Base-by-base conservation (phyloP, 2,888 invertebrate genomes). In the Magallana nippona region DNA sequence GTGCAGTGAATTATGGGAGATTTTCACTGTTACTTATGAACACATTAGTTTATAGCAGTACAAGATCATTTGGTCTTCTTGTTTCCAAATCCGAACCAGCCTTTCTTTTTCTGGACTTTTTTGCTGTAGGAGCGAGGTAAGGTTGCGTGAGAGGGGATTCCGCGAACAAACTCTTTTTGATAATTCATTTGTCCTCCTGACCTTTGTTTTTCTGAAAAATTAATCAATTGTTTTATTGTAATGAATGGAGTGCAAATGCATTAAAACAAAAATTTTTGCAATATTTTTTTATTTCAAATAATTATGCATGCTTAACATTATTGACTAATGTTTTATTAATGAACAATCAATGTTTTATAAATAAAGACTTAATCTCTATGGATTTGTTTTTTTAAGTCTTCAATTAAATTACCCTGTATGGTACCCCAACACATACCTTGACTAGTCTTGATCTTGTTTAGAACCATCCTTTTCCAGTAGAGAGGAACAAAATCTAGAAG, bases 401-500 rank as follows among this genome's bases (percentile, higher is more conserved):
- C 5, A 44, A 44, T 44, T 8, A 44, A 44, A 44, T 44, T 44
- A 27, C 71, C 71, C 71, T 71, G 27, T 22, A 15, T 71, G 22
- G 71, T 2, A 27, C 71, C 71, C 32, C 71, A 71, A 13, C 1
- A 79, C 58, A 57, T 87, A 90, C 90, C 90, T 88, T 89, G 88
- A 32, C 87, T 60, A 82, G 89, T 88, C 85, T 91, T 89, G 60
- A 92, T 87, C 86, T 89, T 91, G 79, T 90, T 89, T 17, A 92
- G 87, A 10, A 90, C 90, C 60, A 89, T 89, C 84, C 90, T 89
- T 82, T 91, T 91, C 87, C 91, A 89, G 78, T 92, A 90, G 27
- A 87, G 87, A 22, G 92, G 92, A 56, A 92, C 91, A 86, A 92
- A 92, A 88, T 92, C 92, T 92, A 87, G n/a, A 88, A 89, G n/a